Conservation (phyloP, 2,797 vertebrate species). For the Macrochelys suwanniensis region DNA sequence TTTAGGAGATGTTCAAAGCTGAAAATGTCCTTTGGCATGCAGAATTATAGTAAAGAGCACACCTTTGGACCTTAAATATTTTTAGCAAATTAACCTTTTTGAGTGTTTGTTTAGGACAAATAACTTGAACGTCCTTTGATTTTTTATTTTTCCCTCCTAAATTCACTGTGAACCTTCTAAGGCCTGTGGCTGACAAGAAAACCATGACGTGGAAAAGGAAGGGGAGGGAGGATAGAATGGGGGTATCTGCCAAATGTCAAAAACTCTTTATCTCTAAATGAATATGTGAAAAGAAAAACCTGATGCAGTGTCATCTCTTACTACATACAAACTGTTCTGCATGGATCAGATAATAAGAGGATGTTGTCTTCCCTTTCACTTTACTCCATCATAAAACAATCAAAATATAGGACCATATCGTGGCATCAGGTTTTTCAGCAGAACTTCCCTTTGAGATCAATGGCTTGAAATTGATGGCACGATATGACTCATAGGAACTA, state of each 20-base stretch:
- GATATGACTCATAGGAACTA: slow-evolving; percentile 55
- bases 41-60: slow-evolving; percentile 22
- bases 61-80: background rate
- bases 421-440: slow-evolving; percentile 38
- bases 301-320: slow-evolving; percentile 13
- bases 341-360: slow-evolving; percentile 46
- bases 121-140: slow-evolving; percentile 38
- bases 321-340: slow-evolving; percentile 9
- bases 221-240: background rate
- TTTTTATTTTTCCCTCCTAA: background rate
- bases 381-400: slow-evolving; percentile 54
- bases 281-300: slow-evolving; percentile 27
- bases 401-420: slow-evolving; percentile 21
- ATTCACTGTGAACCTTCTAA: slow-evolving; percentile 35
- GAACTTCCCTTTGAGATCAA: slow-evolving; percentile 28
- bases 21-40: slow-evolving; percentile 15
- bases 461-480: slow-evolving; percentile 17
- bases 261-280: slow-evolving; percentile 49
- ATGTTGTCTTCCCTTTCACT: slow-evolving; percentile 52
- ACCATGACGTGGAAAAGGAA: background rate
- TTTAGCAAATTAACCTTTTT: slow-evolving; percentile 29
- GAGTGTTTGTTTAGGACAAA: slow-evolving; percentile 47
- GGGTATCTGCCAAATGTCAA: slow-evolving; percentile 53
- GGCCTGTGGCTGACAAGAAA: slow-evolving; percentile 53
- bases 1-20: slow-evolving; percentile 21